Evolutionary conservation across 2,797 vertebrate species (phyloP).

Genomic region (Spinus pinus): DNA sequence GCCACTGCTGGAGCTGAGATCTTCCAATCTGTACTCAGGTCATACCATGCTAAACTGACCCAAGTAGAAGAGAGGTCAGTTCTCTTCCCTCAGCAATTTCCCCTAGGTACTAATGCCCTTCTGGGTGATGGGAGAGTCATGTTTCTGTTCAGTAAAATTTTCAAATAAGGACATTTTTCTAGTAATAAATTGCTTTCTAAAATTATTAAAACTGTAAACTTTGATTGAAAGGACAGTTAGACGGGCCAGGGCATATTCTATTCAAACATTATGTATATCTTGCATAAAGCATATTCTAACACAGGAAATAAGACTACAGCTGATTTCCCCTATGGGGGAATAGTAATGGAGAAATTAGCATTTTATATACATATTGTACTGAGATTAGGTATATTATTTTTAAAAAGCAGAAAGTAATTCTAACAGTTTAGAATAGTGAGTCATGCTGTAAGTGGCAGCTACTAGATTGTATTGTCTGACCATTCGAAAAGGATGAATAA

Average conservation of each 20-base stretch:
- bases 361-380: background rate
- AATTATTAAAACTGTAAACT: background rate
- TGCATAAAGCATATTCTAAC: background rate
- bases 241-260: background rate
- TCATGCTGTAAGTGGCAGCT: background rate
- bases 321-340: background rate
- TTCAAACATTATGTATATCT: background rate
- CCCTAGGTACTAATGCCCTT: background rate
- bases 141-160: background rate
- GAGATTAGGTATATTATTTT: background rate
- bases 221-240: background rate
- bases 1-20: background rate
- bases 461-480: background rate
- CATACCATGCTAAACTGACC: background rate
- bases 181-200: background rate
- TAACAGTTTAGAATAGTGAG: background rate
- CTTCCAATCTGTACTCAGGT: background rate
- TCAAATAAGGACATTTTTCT: background rate
- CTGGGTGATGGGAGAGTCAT: background rate
- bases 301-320: background rate
- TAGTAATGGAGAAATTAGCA: background rate
- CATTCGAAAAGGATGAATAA: background rate
- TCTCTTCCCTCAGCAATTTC: background rate
- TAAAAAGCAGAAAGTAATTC: constrained; percentile 1
- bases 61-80: background rate